These are phyloP conservation scores for Salpingus planirostris DNA, from an alignment of 2,888 invertebrate species.

Conservation along the genomic window DNA sequence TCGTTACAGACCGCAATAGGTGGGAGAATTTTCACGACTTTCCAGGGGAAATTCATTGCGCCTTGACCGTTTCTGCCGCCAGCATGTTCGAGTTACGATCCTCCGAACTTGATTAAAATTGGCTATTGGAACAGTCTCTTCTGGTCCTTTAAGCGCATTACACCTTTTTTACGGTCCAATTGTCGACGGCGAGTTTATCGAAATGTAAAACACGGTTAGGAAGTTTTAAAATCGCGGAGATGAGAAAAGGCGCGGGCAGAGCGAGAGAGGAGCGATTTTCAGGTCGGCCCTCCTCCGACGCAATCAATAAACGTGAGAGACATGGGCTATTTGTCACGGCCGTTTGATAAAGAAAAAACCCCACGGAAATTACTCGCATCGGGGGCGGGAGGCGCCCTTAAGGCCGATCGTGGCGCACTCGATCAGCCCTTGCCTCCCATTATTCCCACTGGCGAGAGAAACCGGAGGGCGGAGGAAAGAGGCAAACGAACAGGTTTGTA, in stretches of 20 bases:
- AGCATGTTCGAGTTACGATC: no score
- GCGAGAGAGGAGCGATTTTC: constrained; percentile 5
- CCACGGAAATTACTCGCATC: no score
- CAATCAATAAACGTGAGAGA: constrained; percentile 27
- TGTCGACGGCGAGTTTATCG: constrained; percentile 14
- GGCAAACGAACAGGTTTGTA: no score
- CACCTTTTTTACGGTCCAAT: constrained; percentile 16
- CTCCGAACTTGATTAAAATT: constrained; percentile 6
- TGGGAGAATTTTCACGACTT: no score
- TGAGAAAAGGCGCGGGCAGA: constrained; percentile 8
- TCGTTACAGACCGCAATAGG: no score
- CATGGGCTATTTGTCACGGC: constrained; percentile 27
- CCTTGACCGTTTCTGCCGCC: no score
- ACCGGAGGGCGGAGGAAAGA: no score
- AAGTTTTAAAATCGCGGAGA: constrained; percentile 12
- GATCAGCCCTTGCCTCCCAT: no score
- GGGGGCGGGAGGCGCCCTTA: no score
- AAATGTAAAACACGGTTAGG: constrained; percentile 17
- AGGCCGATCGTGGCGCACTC: no score
- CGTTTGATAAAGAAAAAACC: constrained; percentile 3
- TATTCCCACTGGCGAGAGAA: no score
- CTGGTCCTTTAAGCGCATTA: constrained; percentile 13
- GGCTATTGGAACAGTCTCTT: constrained; percentile 1
- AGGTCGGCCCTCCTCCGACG: constrained; percentile 13
- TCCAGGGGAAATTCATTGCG: no score